These are phyloP conservation scores for Electrona antarctica DNA, from an alignment of 2,113 vertebrate species.

Conservation along the genomic window DNA sequence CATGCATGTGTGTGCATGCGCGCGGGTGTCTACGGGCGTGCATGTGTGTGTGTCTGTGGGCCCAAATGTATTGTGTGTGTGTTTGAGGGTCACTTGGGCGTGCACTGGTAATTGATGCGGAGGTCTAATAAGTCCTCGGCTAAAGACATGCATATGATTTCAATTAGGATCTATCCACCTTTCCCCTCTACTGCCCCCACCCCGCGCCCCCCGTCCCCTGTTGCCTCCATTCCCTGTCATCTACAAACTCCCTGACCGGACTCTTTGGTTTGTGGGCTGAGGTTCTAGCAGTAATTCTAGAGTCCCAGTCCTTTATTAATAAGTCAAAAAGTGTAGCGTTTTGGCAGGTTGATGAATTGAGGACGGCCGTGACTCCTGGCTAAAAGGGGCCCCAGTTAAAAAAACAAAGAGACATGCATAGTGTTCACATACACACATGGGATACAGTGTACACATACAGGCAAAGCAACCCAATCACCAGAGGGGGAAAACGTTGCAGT, in stretches of 20 bases:
- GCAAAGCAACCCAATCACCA: too few species aligned
- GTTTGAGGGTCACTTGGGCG: conserved; percentile 33
- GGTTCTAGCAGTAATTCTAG: conserved; percentile 33
- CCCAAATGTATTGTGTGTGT: conserved; percentile 31
- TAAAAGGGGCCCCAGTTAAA: conserved; percentile 11
- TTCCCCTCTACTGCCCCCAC: conserved; percentile 17
- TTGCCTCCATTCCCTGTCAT: background rate
- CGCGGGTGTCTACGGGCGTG: background rate
- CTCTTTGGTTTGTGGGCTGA: conserved; percentile 22
- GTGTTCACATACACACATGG: background rate
- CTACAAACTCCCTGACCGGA: conserved; percentile 7
- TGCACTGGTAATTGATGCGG: background rate
- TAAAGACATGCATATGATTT: conserved; percentile 70
- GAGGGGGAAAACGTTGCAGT: too few species aligned
- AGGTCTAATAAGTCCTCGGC: conserved; percentile 6
- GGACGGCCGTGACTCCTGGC: conserved; percentile 10
- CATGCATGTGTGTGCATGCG: conserved; percentile 18
- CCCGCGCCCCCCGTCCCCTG: background rate
- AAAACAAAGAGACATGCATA: background rate
- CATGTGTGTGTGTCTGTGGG: background rate
- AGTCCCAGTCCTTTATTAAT: conserved; percentile 33
- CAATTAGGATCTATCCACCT: conserved; percentile 62
- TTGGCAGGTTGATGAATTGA: conserved; percentile 50
- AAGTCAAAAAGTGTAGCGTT: conserved; percentile 10
- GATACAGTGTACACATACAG: background rate